Evolutionary conservation across 2,888 invertebrate species (phyloP), one percentile per base, ranked within the genome.

Genomic region (Drosophila percnosoma): DNA sequence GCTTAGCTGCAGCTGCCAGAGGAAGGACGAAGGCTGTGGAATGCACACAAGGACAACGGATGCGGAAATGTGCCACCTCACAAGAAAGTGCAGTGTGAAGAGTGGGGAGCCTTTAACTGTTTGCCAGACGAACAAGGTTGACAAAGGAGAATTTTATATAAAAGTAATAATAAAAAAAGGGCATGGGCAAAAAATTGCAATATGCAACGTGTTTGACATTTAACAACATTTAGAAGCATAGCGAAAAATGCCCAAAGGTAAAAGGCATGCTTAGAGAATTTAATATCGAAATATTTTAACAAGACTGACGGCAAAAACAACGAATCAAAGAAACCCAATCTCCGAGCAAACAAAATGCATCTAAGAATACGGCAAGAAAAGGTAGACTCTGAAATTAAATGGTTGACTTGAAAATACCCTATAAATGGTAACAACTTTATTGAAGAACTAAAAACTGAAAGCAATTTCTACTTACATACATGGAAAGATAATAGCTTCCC

Each of bases 211-310:
- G 54, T 75, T 75, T 75, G 55, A 68, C 54, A 64, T 70, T 48
- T 61, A 61, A 55, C 55, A 55, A 51, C 38, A 38, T 57, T 65
- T 48, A 18, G 36, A 18, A 40, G 60, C 45, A 51, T 60, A 63
- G 49, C 27, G 40, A 33, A 42, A 54, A 51, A 67, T 57, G 29
- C 15, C 27, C 15, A 57, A 63, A 58, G 66, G 48, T 54, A 65
- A 54, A 68, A 1, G 38, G 34, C 48, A 34, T 24, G 11, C 27
- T 51, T 45, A 3, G 31, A 71, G 71, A 82, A 85, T 84, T 74
- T 84, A 84, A 84, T 89, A 87, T 77, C 54, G 60, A 75, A 87
- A 84, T 87, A 82, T 82, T 79, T 72, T 62, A 74, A 65, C 73
- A 78, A 53, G 67, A 27, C 52, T 63, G 75, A 63, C 68, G 54